Base-by-base conservation (phyloP, 2,797 vertebrate genomes). In the Podarcis lilfordi region DNA sequence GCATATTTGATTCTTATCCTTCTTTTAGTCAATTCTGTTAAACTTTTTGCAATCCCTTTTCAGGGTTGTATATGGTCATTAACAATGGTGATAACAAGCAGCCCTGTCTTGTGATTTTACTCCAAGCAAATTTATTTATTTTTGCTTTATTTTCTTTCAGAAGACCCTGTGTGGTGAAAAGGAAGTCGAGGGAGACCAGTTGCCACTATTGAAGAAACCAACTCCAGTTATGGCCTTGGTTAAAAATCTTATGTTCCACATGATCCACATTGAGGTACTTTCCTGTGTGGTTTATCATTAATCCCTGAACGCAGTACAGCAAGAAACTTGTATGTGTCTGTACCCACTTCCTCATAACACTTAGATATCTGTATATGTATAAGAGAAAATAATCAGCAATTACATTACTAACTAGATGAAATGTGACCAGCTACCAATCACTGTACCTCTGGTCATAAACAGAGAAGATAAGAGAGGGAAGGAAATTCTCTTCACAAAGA, bases 291-390 rank as follows among this genome's bases (percentile, higher is more conserved):
- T 27, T 68, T 10, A 19, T 81, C 87, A 95, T 94, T 94, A 95
- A 93, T 92, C 86, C 90, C 75, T 93, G 92, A 93, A 89, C 75
- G 90, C 88, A 29, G 69, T 86, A 87, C 87, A 92, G 78, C 80
- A 91, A 86, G 91, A 92, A 93, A 92, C 86, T 83, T 91, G 89
- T 91, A 86, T 90, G 55, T 25, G 77, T 91, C 29, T 23, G 6
- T 23, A 64, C 61, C 61, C 61, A 64, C 37, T 2, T 89, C 10
- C 1, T 68, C 27, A 43, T 23, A 92, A 75, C 6, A 61, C 72
- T 5, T 86, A 29, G 0, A 66, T 66, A 74, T 50, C 86, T 81
- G 82, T 45, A 86, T 45, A 86, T 66, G 9, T 50, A 69, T 88
- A 90, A 64, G 61, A 89, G n/a, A 88, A 80, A 81, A 75, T n/a